Evolutionary conservation across 2,888 invertebrate genomes (phyloP).

Genomic region (Pachydiplax longipennis): DNA sequence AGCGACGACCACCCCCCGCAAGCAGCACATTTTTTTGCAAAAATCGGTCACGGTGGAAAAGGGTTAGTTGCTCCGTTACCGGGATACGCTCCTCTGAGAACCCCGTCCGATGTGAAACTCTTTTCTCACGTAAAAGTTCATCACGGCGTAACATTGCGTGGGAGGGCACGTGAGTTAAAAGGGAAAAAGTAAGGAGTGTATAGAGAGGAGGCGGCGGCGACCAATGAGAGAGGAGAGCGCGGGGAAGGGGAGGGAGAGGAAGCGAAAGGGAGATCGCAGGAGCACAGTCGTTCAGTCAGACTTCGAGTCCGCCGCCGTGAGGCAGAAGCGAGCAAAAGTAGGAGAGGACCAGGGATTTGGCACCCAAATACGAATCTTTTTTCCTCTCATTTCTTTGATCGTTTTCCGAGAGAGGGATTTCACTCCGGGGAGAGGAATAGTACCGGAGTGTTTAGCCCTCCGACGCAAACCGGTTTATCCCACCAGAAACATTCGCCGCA

Average conservation of each 20-base stretch:
- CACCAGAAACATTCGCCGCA: not conserved
- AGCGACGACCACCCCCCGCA: too few species aligned
- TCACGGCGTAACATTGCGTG: not conserved
- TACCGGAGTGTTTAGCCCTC: not conserved
- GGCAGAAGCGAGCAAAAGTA: slow-evolving; percentile 10
- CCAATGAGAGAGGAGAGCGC: not conserved
- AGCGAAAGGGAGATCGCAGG: not conserved
- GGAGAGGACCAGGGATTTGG: slow-evolving; percentile 9
- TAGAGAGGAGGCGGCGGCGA: not conserved
- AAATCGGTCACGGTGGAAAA: too few species aligned
- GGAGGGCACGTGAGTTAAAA: not conserved
- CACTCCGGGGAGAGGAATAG: not conserved
- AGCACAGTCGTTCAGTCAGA: not conserved
- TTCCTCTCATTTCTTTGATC: slow-evolving; percentile 33
- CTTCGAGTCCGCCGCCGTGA: not conserved
- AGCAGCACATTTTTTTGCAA: too few species aligned
- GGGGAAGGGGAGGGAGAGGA: not conserved
- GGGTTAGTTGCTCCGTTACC: too few species aligned
- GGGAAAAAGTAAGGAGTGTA: not conserved
- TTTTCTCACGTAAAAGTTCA: too few species aligned
- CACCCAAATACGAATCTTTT: not conserved
- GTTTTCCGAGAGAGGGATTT: not conserved
- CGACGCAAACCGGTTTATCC: too few species aligned
- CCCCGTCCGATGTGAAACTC: too few species aligned
- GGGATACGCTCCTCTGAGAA: too few species aligned